Evolutionary conservation across 1,140 invertebrate genomes (phyloP).

Genomic region (Drosophila grimshawi): DNA sequence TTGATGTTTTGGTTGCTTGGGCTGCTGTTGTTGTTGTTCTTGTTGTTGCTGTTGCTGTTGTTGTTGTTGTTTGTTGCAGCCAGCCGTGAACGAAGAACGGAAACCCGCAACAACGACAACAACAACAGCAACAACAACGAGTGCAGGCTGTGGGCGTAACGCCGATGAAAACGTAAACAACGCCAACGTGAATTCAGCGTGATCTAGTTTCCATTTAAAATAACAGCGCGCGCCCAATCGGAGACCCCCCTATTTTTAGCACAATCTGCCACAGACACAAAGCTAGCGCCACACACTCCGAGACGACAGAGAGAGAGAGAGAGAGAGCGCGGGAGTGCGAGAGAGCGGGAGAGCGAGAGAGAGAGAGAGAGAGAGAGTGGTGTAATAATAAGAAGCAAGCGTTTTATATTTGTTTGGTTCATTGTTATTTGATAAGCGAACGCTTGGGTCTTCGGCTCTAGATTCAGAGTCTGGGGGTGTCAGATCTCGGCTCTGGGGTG

Average conservation of each 20-base stretch:
- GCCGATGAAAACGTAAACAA: slow-evolving; percentile 74
- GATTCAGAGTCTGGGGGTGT: neutral
- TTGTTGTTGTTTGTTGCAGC: slow-evolving; percentile 51
- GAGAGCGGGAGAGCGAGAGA: neutral
- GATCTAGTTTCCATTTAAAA: slow-evolving; percentile 78
- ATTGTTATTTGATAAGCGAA: slow-evolving; percentile 36
- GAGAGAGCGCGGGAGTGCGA: slow-evolving; percentile 8
- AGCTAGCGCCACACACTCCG: slow-evolving; percentile 4
- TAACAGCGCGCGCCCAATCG: slow-evolving; percentile 59
- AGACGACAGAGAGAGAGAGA: neutral
- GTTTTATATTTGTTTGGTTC: neutral
- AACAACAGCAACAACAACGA: slow-evolving; percentile 22
- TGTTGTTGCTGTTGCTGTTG: slow-evolving; percentile 37
- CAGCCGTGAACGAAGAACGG: too few species aligned
- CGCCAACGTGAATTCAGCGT: slow-evolving; percentile 74
- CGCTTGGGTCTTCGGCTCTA: neutral
- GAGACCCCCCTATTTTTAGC: slow-evolving; percentile 70
- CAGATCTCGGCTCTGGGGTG: neutral
- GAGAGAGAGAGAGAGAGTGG: neutral
- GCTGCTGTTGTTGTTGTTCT: slow-evolving; percentile 21
- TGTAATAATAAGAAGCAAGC: neutral
- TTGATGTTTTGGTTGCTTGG: slow-evolving; percentile 74
- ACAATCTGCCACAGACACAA: slow-evolving; percentile 42
- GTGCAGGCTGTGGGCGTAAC: slow-evolving; percentile 52
- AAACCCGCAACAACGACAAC: too few species aligned